phyloP scores from a whole-genome alignment of 2,113 vertebrate genomes.

The Hiodon alosoides region DNA sequence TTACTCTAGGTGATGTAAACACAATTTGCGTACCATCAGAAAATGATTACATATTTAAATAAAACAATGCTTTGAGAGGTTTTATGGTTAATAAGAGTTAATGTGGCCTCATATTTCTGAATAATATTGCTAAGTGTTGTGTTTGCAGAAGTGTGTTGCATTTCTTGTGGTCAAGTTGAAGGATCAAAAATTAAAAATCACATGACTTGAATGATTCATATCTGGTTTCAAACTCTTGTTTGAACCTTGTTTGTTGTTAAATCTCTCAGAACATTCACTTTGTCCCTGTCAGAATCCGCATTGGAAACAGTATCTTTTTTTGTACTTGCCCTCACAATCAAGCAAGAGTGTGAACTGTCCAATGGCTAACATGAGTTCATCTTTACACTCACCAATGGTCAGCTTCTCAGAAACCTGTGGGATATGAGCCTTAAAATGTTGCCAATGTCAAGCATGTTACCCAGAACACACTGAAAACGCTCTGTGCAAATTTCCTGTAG shows the following conservation, averaged over 20 bases:
- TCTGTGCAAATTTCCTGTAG: slow-evolving; percentile 24
- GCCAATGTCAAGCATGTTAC: slow-evolving; percentile 26
- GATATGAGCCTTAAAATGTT: slow-evolving; percentile 3
- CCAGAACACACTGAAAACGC: slow-evolving; percentile 25
- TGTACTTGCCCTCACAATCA: slow-evolving; percentile 23
- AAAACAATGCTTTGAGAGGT: too few relatives aligned
- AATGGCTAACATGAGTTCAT: slow-evolving; percentile 28
- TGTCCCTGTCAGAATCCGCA: slow-evolving; percentile 20
- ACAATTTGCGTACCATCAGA: too few relatives aligned
- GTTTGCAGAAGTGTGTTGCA: slow-evolving; percentile 31
- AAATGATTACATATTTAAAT: too few relatives aligned
- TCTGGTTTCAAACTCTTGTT: slow-evolving; percentile 22
- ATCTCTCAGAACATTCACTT: not conserved
- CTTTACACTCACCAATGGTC: slow-evolving; percentile 30
- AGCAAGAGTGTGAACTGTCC: slow-evolving; percentile 28
- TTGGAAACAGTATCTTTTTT: slow-evolving; percentile 12
- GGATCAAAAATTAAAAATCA: slow-evolving; percentile 25
- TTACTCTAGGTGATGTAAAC: too few relatives aligned
- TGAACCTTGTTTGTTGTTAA: too few relatives aligned
- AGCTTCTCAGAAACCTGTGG: slow-evolving; percentile 19
- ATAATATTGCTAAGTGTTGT: slow-evolving; percentile 25
- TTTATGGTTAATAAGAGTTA: too few relatives aligned
- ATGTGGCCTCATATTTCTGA: slow-evolving; percentile 28
- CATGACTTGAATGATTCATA: slow-evolving; percentile 16
- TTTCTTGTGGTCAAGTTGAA: slow-evolving; percentile 20